These are phyloP conservation scores for Eufriesea mexicana DNA, from an alignment of 1,140 invertebrate genomes.

Conservation along the genomic window DNA sequence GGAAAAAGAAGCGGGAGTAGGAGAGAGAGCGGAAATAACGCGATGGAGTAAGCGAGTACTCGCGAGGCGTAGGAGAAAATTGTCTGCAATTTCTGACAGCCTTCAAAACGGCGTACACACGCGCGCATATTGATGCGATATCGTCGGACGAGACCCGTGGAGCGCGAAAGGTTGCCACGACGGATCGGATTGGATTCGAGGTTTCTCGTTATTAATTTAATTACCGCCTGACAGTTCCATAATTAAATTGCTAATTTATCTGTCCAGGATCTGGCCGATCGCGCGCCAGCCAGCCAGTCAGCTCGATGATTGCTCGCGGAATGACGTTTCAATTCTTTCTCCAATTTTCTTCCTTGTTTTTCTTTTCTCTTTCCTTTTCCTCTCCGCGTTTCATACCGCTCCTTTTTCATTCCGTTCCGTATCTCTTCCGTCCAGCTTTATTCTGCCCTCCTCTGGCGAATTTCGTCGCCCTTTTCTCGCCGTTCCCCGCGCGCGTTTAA, in stretches of 20 bases:
- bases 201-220: slow-evolving; percentile 83
- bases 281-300: slow-evolving; percentile 52
- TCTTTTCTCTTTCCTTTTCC: not conserved
- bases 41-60: not conserved
- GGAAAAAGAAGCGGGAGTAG: not conserved
- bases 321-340: slow-evolving; percentile 79
- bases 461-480: slow-evolving; percentile 2
- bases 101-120: slow-evolving; percentile 64
- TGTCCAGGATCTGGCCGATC: slow-evolving; percentile 76
- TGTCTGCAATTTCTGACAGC: slow-evolving; percentile 51
- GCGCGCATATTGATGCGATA: slow-evolving; percentile 53
- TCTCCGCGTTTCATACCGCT: not conserved
- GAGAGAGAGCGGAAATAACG: not conserved
- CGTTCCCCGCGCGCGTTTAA: slow-evolving; percentile 13
- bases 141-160: slow-evolving; percentile 49
- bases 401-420: not conserved
- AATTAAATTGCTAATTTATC: slow-evolving; percentile 83
- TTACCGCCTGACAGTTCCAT: slow-evolving; percentile 82
- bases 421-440: slow-evolving; percentile 22
- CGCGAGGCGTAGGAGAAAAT: slow-evolving; percentile 37
- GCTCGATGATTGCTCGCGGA: slow-evolving; percentile 74
- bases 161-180: slow-evolving; percentile 70
- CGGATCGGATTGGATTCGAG: slow-evolving; percentile 78
- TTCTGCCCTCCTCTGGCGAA: not conserved
- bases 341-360: slow-evolving; percentile 47